Evolutionary conservation across 2,888 invertebrate genomes (phyloP).

Genomic region (Perithous albicinctus): DNA sequence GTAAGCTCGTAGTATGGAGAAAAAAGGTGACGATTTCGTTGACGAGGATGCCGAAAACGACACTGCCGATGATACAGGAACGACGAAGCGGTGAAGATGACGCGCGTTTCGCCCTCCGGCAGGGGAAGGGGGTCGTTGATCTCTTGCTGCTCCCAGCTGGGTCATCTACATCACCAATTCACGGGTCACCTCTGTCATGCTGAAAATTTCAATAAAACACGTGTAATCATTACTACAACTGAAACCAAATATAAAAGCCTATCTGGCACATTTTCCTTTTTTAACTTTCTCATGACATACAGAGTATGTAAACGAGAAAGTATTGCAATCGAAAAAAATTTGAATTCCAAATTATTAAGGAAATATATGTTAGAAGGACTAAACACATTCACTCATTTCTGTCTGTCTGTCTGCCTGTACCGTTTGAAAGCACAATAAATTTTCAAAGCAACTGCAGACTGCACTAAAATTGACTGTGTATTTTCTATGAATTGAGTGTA

Average conservation of each 20-base stretch:
- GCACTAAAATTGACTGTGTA: too few relatives aligned
- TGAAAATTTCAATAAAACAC: constrained; percentile 69
- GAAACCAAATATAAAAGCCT: not conserved
- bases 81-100: constrained; percentile 69
- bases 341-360: too few relatives aligned
- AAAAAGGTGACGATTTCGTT: constrained; percentile 34
- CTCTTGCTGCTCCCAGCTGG: constrained; percentile 69
- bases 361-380: too few relatives aligned
- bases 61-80: constrained; percentile 53
- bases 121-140: constrained; percentile 75
- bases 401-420: too few relatives aligned
- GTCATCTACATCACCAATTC: constrained; percentile 78
- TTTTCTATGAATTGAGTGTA: too few relatives aligned
- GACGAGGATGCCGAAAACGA: constrained; percentile 36
- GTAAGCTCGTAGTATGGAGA: constrained; percentile 38
- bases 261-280: too few relatives aligned
- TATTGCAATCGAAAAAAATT: too few relatives aligned
- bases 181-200: constrained; percentile 77
- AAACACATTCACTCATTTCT: too few relatives aligned
- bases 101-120: constrained; percentile 66
- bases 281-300: too few relatives aligned
- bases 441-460: too few relatives aligned
- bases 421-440: too few relatives aligned
- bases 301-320: too few relatives aligned
- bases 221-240: not conserved